Evolutionary conservation across 2,888 invertebrate genomes (phyloP).

Genomic region (Meiosimyza decipiens): DNA sequence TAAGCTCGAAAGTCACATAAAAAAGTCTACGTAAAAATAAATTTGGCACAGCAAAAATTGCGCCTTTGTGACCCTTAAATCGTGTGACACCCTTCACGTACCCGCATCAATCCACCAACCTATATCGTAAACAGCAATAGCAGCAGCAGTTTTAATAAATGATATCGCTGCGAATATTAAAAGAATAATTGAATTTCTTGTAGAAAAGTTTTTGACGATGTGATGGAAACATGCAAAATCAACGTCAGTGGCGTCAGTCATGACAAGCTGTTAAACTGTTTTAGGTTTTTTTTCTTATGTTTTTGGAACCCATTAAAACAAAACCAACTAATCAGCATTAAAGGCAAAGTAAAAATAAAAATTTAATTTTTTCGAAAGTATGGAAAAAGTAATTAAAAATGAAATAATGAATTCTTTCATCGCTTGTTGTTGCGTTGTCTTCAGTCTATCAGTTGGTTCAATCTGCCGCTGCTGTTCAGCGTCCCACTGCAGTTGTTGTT

Average conservation of each 20-base stretch:
- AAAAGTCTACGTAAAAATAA: too few relatives aligned
- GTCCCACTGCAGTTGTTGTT: slow-evolving; percentile 41
- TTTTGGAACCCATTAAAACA: slow-evolving; percentile 6
- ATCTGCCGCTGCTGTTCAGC: slow-evolving; percentile 26
- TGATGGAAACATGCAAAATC: slow-evolving; percentile 57
- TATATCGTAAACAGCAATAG: too few relatives aligned
- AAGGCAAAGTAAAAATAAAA: slow-evolving; percentile 31
- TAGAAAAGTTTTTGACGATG: slow-evolving; percentile 44
- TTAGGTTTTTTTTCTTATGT: too few relatives aligned
- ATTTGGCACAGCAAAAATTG: too few relatives aligned
- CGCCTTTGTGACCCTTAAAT: too few relatives aligned
- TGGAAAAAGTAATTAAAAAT: slow-evolving; percentile 64
- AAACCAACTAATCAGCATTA: slow-evolving; percentile 36
- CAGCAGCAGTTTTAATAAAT: slow-evolving; percentile 1
- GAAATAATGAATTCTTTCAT: slow-evolving; percentile 63
- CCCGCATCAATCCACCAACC: too few relatives aligned
- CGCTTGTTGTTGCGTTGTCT: slow-evolving; percentile 24
- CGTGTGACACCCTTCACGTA: too few relatives aligned
- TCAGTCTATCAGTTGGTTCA: slow-evolving; percentile 26
- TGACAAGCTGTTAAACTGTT: too few relatives aligned
- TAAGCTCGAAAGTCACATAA: too few relatives aligned
- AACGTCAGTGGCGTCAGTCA: slow-evolving; percentile 28
- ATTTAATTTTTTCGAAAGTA: slow-evolving; percentile 54
- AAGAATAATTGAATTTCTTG: slow-evolving; percentile 39
- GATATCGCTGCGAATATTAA: slow-evolving; percentile 21